Conservation (phyloP, 2,113 vertebrate species). For the Chiloscyllium plagiosum region DNA sequence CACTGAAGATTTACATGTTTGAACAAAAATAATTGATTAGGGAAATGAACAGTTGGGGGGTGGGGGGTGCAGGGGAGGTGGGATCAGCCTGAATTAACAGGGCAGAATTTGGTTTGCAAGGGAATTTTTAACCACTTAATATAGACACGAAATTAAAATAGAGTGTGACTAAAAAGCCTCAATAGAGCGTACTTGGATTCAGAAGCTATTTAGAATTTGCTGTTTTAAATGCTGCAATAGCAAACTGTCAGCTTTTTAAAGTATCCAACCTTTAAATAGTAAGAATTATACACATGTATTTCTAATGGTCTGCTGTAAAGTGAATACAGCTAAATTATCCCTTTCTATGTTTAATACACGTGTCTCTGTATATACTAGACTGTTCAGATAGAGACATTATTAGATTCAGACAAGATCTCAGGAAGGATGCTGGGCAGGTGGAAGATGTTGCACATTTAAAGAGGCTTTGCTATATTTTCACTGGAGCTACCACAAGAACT, state of each 20-base stretch:
- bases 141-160: slow-evolving; percentile 16
- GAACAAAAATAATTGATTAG: background rate
- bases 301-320: background rate
- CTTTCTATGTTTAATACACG: background rate
- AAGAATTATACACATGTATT: background rate
- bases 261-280: background rate
- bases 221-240: background rate
- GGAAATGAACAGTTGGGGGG: background rate
- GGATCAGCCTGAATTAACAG: background rate
- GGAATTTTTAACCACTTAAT: slow-evolving; percentile 18
- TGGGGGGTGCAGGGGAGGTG: too few relatives aligned
- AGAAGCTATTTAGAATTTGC: slow-evolving; percentile 16
- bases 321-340: slow-evolving; percentile 16
- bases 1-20: background rate
- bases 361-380: background rate
- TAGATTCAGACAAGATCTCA: slow-evolving; percentile 10
- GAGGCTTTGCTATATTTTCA: background rate
- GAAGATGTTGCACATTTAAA: background rate
- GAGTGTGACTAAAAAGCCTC: background rate
- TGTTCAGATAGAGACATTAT: background rate
- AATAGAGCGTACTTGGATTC: background rate
- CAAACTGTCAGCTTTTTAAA: slow-evolving; percentile 8
- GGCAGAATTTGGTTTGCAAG: background rate
- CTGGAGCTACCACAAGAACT: background rate
- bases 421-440: background rate